phyloP scores from a whole-genome alignment of 2,797 vertebrate genomes.

The Neosalanx taihuensis region DNA sequence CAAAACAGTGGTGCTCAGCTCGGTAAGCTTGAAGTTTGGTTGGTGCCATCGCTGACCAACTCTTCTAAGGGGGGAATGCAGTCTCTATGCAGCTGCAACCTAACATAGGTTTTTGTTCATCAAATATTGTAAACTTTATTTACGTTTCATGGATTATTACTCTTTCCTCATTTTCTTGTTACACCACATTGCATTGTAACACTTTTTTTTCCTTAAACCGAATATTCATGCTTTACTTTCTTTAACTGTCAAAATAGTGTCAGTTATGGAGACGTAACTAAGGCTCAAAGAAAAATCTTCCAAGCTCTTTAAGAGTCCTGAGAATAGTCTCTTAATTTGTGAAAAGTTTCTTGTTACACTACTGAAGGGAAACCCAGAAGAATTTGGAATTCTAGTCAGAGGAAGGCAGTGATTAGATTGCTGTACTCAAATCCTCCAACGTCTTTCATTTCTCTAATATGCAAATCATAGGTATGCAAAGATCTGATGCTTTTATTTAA shows the following conservation, averaged over 20 bases:
- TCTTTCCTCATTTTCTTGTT: too few relatives aligned
- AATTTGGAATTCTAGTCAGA: constrained; percentile 73
- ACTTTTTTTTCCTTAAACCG: too few relatives aligned
- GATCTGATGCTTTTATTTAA: constrained; percentile 92
- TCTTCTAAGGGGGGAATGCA: neutral
- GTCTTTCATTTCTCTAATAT: constrained; percentile 83
- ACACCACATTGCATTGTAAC: too few relatives aligned
- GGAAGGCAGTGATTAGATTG: constrained; percentile 73
- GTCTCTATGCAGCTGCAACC: constrained; percentile 21
- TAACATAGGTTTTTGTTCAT: too few relatives aligned
- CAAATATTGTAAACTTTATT: too few relatives aligned
- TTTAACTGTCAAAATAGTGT: neutral
- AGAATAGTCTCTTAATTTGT: constrained; percentile 62
- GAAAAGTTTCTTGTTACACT: constrained; percentile 43
- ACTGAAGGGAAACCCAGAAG: constrained; percentile 61
- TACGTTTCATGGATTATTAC: too few relatives aligned
- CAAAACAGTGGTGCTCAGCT: constrained; percentile 61
- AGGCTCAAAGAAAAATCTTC: constrained; percentile 28
- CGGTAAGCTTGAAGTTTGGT: constrained; percentile 36
- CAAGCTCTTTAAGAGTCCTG: constrained; percentile 29
- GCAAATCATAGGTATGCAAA: constrained; percentile 91
- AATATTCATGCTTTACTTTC: too few relatives aligned
- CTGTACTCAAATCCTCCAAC: constrained; percentile 71
- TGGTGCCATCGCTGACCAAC: neutral
- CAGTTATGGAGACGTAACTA: constrained; percentile 6